Base-by-base conservation (phyloP, 2,113 vertebrate genomes). In the Eptatretus burgeri region DNA sequence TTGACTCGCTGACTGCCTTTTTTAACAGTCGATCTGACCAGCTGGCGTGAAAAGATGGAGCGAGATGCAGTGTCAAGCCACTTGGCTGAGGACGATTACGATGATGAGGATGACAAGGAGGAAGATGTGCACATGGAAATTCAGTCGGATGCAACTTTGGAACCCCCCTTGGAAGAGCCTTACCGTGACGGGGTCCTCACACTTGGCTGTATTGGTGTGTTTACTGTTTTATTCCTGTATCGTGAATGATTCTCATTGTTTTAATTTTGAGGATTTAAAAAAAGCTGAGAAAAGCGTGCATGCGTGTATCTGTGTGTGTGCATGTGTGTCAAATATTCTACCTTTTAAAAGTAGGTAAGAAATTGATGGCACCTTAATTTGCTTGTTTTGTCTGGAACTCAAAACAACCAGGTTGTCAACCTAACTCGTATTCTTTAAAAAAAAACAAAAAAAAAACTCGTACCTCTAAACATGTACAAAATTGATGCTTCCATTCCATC, bases 41-140 rank as follows among this genome's bases (percentile, higher is more conserved):
- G 82, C 71, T 93, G 84, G 85, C 77, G 80, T 69, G 76, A 81
- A 66, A 87, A 87, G 75, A 85, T 93, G 66, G 78, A 85, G 51
- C 76, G 78, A 65, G 81, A 80, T 50, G 73, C 79, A 5, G 71
- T 70, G 0, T 69, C 70, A 11, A 68, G 70, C 9, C 67, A 64
- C 53, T 60, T 19, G 53, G 53, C 53, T 9, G 53, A n/a, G 8
- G 53, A 60, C 19, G 19, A 56, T 14, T 14, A 56, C 14, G 52
- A 60, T 2, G 53, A 60, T 9, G 53, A 60, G 9, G 53, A 60
- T 1, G 53, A 60, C 9, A 19, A 60, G 27, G 70, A 71, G 66
- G 69, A 68, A 3, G 69, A 65, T 1, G 74, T 72, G 64, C 76
- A 69, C 1, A 71, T 69, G 1, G 80, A 81, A 1, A 76, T 74